Evolutionary conservation across 2,888 invertebrate genomes (phyloP).

Genomic region (Mythimna impura): DNA sequence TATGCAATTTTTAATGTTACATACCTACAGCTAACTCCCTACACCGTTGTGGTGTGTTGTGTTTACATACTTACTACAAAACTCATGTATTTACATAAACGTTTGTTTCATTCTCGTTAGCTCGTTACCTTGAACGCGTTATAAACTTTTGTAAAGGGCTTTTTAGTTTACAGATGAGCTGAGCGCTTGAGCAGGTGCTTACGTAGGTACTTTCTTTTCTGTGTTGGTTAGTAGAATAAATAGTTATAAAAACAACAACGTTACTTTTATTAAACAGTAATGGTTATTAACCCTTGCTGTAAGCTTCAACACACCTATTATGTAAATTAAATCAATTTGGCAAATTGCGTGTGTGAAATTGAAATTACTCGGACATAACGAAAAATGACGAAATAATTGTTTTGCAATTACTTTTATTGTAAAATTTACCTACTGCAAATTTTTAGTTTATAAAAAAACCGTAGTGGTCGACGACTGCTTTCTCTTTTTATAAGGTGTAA

Average conservation of each 20-base stretch:
- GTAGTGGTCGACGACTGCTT: slow-evolving; percentile 30
- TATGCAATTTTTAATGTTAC: slow-evolving; percentile 6
- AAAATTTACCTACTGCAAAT: not conserved
- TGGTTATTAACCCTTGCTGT: slow-evolving; percentile 36
- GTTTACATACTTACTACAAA: slow-evolving; percentile 4
- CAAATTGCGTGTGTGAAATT: slow-evolving; percentile 46
- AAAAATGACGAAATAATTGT: slow-evolving; percentile 31
- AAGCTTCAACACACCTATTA: slow-evolving; percentile 36
- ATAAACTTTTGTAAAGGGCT: slow-evolving; percentile 34
- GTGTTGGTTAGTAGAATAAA: not conserved
- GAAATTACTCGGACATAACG: slow-evolving; percentile 9
- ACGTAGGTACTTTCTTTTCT: slow-evolving; percentile 10
- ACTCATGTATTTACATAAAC: slow-evolving; percentile 15
- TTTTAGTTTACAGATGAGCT: slow-evolving; percentile 19
- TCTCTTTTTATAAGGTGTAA: slow-evolving; percentile 42
- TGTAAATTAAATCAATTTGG: slow-evolving; percentile 54
- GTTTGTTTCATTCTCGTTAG: slow-evolving; percentile 24
- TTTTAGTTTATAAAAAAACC: not conserved
- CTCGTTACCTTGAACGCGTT: slow-evolving; percentile 18
- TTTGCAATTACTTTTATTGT: slow-evolving; percentile 32
- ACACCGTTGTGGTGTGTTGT: not conserved
- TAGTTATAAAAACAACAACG: slow-evolving; percentile 9
- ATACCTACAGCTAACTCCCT: too few species aligned
- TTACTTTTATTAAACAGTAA: slow-evolving; percentile 27
- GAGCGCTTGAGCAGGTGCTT: slow-evolving; percentile 11